phyloP scores from a whole-genome alignment of 2,797 vertebrate genomes.

The Epinephelus malabaricus region DNA sequence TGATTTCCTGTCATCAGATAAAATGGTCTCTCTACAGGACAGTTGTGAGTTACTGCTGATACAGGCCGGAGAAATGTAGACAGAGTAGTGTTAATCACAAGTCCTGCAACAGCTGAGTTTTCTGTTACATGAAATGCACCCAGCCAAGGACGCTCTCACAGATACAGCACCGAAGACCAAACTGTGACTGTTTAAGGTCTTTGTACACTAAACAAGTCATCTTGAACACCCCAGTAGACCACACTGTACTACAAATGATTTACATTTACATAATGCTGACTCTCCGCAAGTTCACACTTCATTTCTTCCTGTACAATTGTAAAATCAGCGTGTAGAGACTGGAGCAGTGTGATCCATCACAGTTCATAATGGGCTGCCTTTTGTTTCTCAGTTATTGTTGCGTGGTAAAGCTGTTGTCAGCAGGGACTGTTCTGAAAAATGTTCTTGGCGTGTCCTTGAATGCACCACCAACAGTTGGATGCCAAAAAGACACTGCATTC shows the following conservation, averaged over 20 bases:
- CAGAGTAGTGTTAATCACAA: neutral
- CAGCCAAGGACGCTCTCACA: neutral
- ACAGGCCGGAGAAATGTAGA: neutral
- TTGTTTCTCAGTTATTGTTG: constrained; percentile 17
- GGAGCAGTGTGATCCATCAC: neutral
- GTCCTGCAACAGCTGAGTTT: no score
- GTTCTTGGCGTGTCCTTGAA: no score
- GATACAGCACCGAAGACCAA: rapidly evolving
- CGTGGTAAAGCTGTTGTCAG: constrained; percentile 6
- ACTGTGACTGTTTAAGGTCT: no score
- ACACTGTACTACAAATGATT: neutral
- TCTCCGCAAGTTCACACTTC: neutral
- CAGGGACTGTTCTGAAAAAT: constrained; percentile 5
- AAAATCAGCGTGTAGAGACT: neutral
- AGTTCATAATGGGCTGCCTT: neutral
- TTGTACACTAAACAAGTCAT: no score
- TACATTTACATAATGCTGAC: neutral
- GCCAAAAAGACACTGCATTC: constrained; percentile 27
- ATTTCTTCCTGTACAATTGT: neutral
- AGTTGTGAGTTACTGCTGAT: neutral
- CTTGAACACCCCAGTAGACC: no score
- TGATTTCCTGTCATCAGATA: neutral
- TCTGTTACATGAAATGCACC: neutral
- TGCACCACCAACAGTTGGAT: constrained; percentile 6
- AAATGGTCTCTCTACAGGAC: neutral